Evolutionary conservation across 2,888 invertebrate species (phyloP), one percentile per base, ranked within the genome.

Genomic region (Blera fallax): DNA sequence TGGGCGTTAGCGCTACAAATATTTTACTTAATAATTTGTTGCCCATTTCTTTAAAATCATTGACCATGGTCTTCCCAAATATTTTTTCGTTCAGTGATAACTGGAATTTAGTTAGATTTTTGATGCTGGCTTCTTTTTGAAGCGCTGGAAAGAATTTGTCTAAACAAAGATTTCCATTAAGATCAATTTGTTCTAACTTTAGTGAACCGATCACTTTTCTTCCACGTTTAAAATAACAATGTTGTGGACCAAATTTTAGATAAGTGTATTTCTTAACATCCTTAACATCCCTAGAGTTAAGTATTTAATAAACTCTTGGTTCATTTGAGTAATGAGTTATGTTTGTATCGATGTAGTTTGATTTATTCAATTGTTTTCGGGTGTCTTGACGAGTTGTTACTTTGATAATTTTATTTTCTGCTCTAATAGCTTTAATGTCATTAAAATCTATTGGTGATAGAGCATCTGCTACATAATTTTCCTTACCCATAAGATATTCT

Each of bases 71-170:
- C 24, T 24, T 24, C 24, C 4, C 24, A 24, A 24, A 24, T 24
- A 24, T 67, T 24, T 32, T 32, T 32, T 32, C 8, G 32, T 8
- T 8, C n/a, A n/a, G n/a, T n/a, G n/a, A n/a, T n/a, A n/a, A n/a
- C n/a, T n/a, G n/a, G n/a, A n/a, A n/a, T n/a, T n/a, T n/a, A n/a
- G n/a, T n/a, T n/a, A n/a, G n/a, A n/a, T n/a, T n/a, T n/a, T n/a
- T n/a, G n/a, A n/a, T n/a, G n/a, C n/a, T n/a, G n/a, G n/a, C n/a
- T n/a, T n/a, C n/a, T n/a, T n/a, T n/a, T n/a, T n/a, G n/a, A n/a
- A n/a, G 32, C 32, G 32, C 32, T 69, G 69, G 62, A 62, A 70
- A 78, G 14, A 78, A 77, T 56, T 76, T 43, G 50, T 67, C 58
- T 50, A 69, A 60, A 52, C 43, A 48, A 60, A 77, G 43, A 32